Conservation (phyloP, 1,140 invertebrate species). For the Lasaia peninsularis region DNA sequence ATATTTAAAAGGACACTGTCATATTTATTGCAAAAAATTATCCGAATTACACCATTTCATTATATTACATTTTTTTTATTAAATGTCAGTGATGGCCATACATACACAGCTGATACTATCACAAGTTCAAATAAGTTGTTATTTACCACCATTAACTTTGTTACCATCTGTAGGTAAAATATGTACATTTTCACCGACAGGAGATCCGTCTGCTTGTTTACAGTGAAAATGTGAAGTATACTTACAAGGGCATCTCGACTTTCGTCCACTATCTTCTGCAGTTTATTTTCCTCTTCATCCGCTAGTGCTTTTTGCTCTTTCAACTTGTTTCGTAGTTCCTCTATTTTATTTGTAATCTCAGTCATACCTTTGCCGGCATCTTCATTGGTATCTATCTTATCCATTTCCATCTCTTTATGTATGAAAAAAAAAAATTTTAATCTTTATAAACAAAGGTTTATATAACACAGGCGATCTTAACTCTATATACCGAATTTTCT, state of each 20-base stretch:
- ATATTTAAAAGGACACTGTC: no score
- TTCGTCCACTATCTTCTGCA: constrained; percentile 72
- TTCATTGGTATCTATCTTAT: constrained; percentile 44
- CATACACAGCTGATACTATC: no score
- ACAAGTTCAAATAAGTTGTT: no score
- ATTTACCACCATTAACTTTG: no score
- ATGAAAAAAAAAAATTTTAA: not conserved
- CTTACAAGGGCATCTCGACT: constrained; percentile 62
- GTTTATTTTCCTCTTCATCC: constrained; percentile 68
- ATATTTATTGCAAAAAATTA: no score
- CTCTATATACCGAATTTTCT: no score
- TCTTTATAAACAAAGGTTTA: constrained; percentile 14
- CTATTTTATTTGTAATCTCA: constrained; percentile 62
- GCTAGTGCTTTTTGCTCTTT: constrained; percentile 58
- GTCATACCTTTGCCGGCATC: constrained; percentile 47
- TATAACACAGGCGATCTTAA: not conserved
- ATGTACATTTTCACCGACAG: no score
- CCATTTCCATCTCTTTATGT: constrained; percentile 46
- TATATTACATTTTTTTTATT: no score
- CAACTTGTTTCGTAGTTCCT: constrained; percentile 53
- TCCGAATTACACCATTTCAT: no score
- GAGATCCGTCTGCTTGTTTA: not conserved
- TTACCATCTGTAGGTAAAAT: no score
- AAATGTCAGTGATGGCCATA: no score
- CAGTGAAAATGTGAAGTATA: constrained; percentile 18